Evolutionary conservation across 1,140 invertebrate genomes (phyloP).

Genomic region (Drosophila chauvacae): DNA sequence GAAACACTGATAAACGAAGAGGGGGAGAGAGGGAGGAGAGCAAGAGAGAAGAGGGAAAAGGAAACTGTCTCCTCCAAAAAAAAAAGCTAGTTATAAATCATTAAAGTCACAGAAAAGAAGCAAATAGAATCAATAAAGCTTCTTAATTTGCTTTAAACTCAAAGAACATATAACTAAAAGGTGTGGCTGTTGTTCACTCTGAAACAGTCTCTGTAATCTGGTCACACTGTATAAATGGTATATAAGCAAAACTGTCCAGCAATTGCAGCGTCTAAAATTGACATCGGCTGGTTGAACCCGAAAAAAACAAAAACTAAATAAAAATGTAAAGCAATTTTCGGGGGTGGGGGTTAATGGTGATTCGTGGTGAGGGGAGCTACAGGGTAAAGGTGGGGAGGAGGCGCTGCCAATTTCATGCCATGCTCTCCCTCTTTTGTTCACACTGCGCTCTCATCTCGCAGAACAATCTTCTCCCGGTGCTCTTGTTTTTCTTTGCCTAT

Average conservation of each 20-base stretch:
- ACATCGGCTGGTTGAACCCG: slow-evolving; percentile 60
- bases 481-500: background rate
- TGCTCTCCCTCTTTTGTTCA: slow-evolving; percentile 51
- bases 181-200: background rate
- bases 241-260: background rate
- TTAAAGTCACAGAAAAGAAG: background rate
- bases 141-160: background rate
- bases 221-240: background rate
- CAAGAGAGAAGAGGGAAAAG: too few relatives aligned
- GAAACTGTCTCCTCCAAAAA: background rate
- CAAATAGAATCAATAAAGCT: background rate
- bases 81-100: slow-evolving; percentile 1
- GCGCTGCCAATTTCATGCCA: slow-evolving; percentile 69
- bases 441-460: slow-evolving; percentile 12
- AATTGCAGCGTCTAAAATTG: slow-evolving; percentile 51
- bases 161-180: too few relatives aligned
- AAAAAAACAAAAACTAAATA: slow-evolving; percentile 63
- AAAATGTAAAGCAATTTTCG: slow-evolving; percentile 72
- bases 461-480: slow-evolving; percentile 15
- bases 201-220: background rate
- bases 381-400: background rate
- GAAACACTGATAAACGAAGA: slow-evolving; percentile 41
- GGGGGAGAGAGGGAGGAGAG: background rate
- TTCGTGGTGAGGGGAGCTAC: background rate
- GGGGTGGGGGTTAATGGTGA: background rate